These are phyloP conservation scores for Acanthosepion esculentum DNA, from an alignment of 2,888 invertebrate genomes.

Conservation along the genomic window DNA sequence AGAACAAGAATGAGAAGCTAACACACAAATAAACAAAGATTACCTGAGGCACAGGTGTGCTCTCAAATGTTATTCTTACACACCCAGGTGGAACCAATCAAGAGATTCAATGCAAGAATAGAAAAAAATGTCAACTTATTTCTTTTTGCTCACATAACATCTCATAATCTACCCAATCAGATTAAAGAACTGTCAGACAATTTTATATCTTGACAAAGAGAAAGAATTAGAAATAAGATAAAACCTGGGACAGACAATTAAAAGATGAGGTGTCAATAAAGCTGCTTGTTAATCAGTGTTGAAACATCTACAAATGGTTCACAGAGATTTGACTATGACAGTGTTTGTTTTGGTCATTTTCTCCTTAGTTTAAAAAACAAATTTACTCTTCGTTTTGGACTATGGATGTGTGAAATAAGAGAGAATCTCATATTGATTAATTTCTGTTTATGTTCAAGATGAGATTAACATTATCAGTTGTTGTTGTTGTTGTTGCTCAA, in stretches of 20 bases:
- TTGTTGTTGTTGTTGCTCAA: neutral
- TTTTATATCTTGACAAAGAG: neutral
- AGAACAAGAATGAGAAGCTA: neutral
- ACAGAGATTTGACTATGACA: neutral
- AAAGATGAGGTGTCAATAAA: neutral
- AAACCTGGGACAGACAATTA: neutral
- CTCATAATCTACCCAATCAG: neutral
- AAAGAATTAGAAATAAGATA: neutral
- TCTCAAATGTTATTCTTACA: neutral
- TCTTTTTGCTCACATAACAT: neutral
- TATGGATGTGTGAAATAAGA: neutral
- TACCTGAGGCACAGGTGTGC: constrained; percentile 22
- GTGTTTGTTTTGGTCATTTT: neutral
- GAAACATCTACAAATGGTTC: constrained; percentile 21
- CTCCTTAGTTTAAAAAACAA: neutral
- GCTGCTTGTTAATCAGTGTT: neutral
- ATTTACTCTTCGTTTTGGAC: neutral
- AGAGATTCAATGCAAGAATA: neutral
- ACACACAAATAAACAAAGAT: neutral
- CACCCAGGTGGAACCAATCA: neutral
- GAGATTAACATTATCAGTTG: constrained; percentile 33
- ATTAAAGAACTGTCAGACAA: neutral
- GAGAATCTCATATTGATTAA: neutral
- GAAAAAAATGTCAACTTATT: neutral
- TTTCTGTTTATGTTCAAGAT: neutral